These are phyloP conservation scores for Microtus montanus DNA, from an alignment of 2,113 vertebrate species.

Conservation along the genomic window DNA sequence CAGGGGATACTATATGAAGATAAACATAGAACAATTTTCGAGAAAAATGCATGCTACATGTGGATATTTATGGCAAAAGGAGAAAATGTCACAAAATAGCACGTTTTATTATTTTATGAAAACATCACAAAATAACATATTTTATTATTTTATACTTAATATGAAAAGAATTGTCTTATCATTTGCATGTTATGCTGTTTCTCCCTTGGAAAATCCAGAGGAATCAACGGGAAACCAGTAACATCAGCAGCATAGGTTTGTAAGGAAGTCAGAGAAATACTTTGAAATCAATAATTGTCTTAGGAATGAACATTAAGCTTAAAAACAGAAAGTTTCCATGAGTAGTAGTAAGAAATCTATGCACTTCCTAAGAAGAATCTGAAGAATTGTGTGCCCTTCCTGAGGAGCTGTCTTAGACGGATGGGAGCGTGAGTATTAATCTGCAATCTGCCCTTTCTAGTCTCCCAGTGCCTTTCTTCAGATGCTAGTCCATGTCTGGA, in stretches of 20 bases:
- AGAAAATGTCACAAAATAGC: conserved; percentile 8
- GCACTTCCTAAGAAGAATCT: background rate
- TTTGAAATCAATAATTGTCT: background rate
- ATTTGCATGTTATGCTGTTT: background rate
- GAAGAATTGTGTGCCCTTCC: background rate
- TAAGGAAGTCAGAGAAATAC: background rate
- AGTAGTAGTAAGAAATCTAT: background rate
- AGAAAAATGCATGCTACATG: background rate
- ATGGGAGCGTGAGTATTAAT: too few relatives aligned
- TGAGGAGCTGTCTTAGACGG: background rate
- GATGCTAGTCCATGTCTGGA: background rate
- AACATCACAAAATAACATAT: background rate
- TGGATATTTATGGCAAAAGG: background rate
- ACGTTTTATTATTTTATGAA: conserved; percentile 4
- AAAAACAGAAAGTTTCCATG: background rate
- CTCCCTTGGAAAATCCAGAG: conserved; percentile 6
- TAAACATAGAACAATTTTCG: conserved; percentile 5
- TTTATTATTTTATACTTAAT: conserved; percentile 3
- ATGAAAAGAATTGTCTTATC: conserved; percentile 9
- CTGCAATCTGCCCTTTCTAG: background rate
- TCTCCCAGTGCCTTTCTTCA: background rate
- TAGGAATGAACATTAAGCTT: background rate
- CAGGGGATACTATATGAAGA: background rate
- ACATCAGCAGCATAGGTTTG: background rate
- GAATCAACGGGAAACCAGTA: background rate